These are phyloP conservation scores for Drosophila prostipennis DNA, from an alignment of 2,888 invertebrate species.

Conservation along the genomic window DNA sequence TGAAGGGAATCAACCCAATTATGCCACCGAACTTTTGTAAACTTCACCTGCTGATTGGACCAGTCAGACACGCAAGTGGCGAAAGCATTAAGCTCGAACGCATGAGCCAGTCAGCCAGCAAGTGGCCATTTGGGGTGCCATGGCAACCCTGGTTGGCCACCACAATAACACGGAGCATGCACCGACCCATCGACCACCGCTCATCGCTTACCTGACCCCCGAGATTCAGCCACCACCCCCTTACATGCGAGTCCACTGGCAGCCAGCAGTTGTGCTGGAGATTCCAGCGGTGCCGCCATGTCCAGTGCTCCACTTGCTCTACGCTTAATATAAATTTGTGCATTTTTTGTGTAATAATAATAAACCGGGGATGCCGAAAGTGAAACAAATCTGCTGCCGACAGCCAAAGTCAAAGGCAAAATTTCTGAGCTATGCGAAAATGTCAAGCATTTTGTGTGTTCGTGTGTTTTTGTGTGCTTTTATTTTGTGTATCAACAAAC, in stretches of 20 bases:
- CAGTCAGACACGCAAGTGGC: constrained; percentile 44
- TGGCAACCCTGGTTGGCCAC: constrained; percentile 73
- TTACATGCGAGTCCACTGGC: constrained; percentile 10
- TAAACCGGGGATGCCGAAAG: constrained; percentile 16
- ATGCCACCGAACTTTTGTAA: constrained; percentile 65
- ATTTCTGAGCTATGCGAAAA: constrained; percentile 43
- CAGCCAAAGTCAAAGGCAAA: constrained; percentile 36
- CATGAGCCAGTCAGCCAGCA: constrained; percentile 32
- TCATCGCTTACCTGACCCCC: constrained; percentile 8
- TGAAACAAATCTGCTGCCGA: constrained; percentile 15
- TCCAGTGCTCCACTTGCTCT: constrained; percentile 11
- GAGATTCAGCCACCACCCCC: background rate
- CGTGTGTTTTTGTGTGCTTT: background rate
- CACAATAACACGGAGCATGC: constrained; percentile 78
- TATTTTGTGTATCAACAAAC: constrained; percentile 17
- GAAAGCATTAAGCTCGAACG: constrained; percentile 30
- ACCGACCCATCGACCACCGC: constrained; percentile 47
- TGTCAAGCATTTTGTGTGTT: constrained; percentile 54
- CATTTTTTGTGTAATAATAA: constrained; percentile 25
- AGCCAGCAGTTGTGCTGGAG: constrained; percentile 69
- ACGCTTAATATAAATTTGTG: constrained; percentile 27
- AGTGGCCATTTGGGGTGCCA: constrained; percentile 53
- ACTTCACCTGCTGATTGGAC: constrained; percentile 49
- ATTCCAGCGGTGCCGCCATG: constrained; percentile 60
- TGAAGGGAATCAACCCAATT: constrained; percentile 75